Percentiles rank a stretch among this genome's conserved stretches.
Evolutionary conservation across 2,797 vertebrate genomes (phyloP).

Genomic region (Chiloscyllium punctatum): DNA sequence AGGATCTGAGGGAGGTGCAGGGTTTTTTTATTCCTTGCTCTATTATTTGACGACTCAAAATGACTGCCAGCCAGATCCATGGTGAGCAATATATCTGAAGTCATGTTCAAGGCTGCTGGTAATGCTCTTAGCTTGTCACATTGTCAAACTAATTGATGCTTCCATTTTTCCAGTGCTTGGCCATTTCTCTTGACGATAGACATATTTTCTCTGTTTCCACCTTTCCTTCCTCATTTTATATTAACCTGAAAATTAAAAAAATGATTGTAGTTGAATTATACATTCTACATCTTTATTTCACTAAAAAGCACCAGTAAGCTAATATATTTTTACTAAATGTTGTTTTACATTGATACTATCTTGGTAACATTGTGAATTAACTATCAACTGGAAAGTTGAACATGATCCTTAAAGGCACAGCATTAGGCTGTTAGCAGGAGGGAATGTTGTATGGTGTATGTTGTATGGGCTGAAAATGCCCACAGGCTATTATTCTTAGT

Average conservation of each 20-base stretch:
- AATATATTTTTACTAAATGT: neutral
- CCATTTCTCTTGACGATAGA: neutral
- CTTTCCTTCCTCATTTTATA: neutral
- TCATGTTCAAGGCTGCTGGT: constrained; percentile 13
- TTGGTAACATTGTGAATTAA: neutral
- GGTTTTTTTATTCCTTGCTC: neutral
- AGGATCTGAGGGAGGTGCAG: neutral
- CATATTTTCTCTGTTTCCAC: neutral
- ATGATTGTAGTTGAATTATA: neutral
- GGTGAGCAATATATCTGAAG: neutral
- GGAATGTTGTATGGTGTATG: neutral
- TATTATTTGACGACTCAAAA: neutral
- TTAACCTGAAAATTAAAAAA: constrained; percentile 30
- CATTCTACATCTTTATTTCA: neutral
- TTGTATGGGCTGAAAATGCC: neutral
- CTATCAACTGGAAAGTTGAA: neutral
- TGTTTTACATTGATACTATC: neutral
- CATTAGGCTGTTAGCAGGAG: neutral
- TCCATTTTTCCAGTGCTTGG: neutral
- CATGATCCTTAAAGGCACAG: neutral
- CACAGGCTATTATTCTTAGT: neutral
- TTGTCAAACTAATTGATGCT: constrained; percentile 3
- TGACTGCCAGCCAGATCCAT: neutral
- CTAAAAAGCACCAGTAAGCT: neutral
- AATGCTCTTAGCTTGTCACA: neutral